A percentile compares a stretch with the other conserved stretches of the same genome.
These are phyloP conservation scores for Philereme vetulata DNA, from an alignment of 2,888 invertebrate genomes.

Conservation along the genomic window DNA sequence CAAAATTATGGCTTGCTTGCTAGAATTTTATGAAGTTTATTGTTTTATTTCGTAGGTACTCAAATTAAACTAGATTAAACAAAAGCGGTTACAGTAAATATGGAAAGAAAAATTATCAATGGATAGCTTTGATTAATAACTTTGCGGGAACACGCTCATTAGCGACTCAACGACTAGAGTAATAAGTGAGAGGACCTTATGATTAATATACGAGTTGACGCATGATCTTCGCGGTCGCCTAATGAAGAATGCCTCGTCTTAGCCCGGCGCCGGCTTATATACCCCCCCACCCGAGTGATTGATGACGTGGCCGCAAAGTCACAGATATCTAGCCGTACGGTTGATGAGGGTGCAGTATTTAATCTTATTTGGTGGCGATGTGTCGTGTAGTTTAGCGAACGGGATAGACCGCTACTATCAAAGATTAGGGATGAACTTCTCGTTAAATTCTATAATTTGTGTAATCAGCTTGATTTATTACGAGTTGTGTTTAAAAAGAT, in stretches of 20 bases:
- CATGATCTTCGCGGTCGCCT: constrained; percentile 55
- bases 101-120: background rate
- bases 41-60: too few species aligned
- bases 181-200: constrained; percentile 54
- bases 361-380: constrained; percentile 56
- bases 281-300: constrained; percentile 62
- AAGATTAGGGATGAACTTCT: background rate
- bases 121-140: constrained; percentile 44
- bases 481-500: background rate
- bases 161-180: constrained; percentile 49
- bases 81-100: background rate
- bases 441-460: background rate
- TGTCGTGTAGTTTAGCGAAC: constrained; percentile 29
- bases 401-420: constrained; percentile 15
- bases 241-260: constrained; percentile 68
- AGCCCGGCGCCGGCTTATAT: constrained; percentile 54
- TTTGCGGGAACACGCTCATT: constrained; percentile 41
- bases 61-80: constrained; percentile 5
- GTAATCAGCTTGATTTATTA: constrained; percentile 8
- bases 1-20: too few species aligned
- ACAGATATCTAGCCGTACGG: constrained; percentile 50
- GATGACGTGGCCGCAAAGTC: constrained; percentile 69
- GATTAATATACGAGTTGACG: constrained; percentile 65
- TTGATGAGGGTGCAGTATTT: constrained; percentile 68
- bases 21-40: too few species aligned